Evolutionary conservation across 2,113 vertebrate genomes (phyloP), one percentile per base, ranked within the genome.

Genomic region (Nanger granti): DNA sequence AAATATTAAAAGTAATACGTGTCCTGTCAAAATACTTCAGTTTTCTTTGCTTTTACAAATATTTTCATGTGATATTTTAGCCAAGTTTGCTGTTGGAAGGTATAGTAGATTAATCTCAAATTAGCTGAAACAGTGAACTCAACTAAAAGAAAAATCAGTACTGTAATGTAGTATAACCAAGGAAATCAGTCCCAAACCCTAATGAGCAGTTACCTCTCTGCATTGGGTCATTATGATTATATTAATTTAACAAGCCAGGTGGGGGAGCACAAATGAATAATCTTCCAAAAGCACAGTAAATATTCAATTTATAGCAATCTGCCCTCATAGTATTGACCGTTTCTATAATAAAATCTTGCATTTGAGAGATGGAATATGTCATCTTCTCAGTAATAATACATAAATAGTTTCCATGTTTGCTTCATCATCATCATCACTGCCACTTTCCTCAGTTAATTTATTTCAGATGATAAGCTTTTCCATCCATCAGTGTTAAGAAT

Each of bases 51-150:
- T 91, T 96, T 62, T 44, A 88, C 22, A 94, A 90, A 90, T 88
- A 69, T 79, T 95, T 97, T 59, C 92, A 96, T 95, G 79, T 15
- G 34, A 4, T 3, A 69, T 93, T 92, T 60, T 41, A 95, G 84
- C 10, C 62, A 94, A 13, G 24, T 89, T 87, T 96, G 28, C 54
- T 97, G 7, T 90, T 17, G 28, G 83, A 88, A 95, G 87, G 44
- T 97, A 91, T 93, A 83, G 91, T 88, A 96, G 59, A 92, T 97
- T 96, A 93, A 83, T 87, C 73, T 69, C 93, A 95, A 96, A 97
- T 95, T 97, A 86, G 44, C 44, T 66, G 47, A 97, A 92, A 97
- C 73, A 94, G 41, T 41, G 41, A 41, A 41, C 31, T 89, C 3
- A 89, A 86, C 47, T 37, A 28, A 80, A 93, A 89, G 41, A 69